Evolutionary conservation across 2,888 invertebrate species (phyloP).

Genomic region (Torymus tubicola): DNA sequence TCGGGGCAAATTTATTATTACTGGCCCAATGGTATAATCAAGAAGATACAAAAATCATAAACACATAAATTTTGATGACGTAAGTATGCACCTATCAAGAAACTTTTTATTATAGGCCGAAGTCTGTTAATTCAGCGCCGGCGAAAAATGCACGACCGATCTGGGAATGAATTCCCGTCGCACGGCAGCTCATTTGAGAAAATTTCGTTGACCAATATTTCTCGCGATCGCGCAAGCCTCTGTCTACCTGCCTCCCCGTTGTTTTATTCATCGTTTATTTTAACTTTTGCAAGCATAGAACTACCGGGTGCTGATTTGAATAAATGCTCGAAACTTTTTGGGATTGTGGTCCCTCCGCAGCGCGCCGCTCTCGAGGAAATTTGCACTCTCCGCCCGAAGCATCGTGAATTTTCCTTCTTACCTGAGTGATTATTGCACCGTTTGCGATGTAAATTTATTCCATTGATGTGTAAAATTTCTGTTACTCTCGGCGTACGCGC

Average conservation of each 20-base stretch:
- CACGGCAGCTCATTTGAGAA: background rate
- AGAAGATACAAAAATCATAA: too few species aligned
- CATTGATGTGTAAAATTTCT: background rate
- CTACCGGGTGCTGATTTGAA: background rate
- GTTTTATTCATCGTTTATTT: conserved; percentile 13
- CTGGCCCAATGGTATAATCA: too few species aligned
- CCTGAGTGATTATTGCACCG: background rate
- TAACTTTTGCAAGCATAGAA: background rate
- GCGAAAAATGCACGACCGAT: too few species aligned
- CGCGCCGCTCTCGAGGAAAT: background rate
- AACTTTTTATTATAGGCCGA: too few species aligned
- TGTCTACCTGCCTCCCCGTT: background rate
- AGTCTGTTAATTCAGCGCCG: too few species aligned
- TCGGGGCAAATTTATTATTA: too few species aligned
- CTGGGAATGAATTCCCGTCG: too few species aligned
- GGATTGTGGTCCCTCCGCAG: too few species aligned
- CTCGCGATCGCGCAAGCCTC: background rate
- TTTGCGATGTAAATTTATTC: conserved; percentile 16
- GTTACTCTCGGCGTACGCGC: background rate
- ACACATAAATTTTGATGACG: too few species aligned
- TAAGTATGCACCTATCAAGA: too few species aligned
- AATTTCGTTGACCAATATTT: background rate
- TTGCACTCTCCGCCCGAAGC: background rate
- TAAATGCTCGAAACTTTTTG: conserved; percentile 18
- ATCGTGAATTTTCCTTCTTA: conserved; percentile 4